Evolutionary conservation across 2,113 vertebrate genomes (phyloP), one percentile per base, ranked within the genome.

Genomic region (Odontophorus gujanensis): DNA sequence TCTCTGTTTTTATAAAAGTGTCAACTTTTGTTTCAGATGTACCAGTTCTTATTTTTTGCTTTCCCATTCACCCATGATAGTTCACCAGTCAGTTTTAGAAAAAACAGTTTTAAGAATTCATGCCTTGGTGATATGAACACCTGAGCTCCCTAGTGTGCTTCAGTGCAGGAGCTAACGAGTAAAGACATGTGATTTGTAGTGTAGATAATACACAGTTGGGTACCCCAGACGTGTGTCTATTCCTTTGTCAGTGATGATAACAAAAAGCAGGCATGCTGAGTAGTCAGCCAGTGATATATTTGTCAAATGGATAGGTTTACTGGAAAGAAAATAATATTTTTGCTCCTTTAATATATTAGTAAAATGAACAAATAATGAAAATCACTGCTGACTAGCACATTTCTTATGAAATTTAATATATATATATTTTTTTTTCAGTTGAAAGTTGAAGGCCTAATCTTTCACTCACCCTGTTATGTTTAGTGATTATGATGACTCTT

Each of bases 161-260:
- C 79, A 82, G 1, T 7, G 81, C 78, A 85, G 72, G 75, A 93
- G 65, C 61, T 96, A 95, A 97, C 81, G 2, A 96, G 86, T 68
- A 73, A 92, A 68, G 96, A 96, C 95, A 22, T 88, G 95, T 95
- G 93, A 96, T 95, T 84, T 94, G 96, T 92, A 96, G 85, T 94
- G 96, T 78, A 71, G 92, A 92, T 96, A 96, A 96, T 93, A 96
- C 94, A 87, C 94, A 81, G 91, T 95, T 85, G 91, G 96, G 91
- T 81, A 93, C 38, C 59, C 34, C 47, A 89, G 78, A 89, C 48
- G 1, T 92, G 77, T 79, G 92, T 91, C 89, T 92, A 59, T 81
- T 92, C 85, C 85, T 85, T 92, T 96, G 87, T 94, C 89, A 78
- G 66, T 34, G 91, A 87, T 81, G 95, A 59, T 89, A 95, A 96